Evolutionary conservation across 2,797 vertebrate species (phyloP), one percentile per base, ranked within the genome.

Genomic region (Manis pentadactyla): DNA sequence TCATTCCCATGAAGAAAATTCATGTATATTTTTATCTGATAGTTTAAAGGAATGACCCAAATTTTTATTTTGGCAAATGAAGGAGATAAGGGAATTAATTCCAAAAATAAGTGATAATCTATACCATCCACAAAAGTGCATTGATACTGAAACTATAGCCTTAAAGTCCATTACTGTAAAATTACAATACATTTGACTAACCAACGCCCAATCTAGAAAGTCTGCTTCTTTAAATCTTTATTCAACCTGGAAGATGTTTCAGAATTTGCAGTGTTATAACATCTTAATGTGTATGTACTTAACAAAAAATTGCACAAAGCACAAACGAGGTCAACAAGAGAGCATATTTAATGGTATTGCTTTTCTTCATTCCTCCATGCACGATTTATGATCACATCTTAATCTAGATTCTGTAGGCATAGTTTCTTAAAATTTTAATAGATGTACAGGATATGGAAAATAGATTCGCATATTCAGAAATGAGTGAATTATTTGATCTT

Each of bases 101-200:
- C 90, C 46, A 90, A 97, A 95, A 97, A 96, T 85, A 98, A 98
- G 68, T 97, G 79, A 97, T 97, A 12, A 96, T 92, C 69, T 95
- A 96, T 97, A 96, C 90, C 79, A 97, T 94, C 94, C 97, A 83
- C 13, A 96, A 77, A 97, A 97, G 96, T 71, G 90, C 53, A 97
- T 98, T 96, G 97, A 96, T 98, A 97, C 97, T 90, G 97, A 98
- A 97, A 96, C 93, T 95, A 95, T 77, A 92, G 93, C 93, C 78
- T 77, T 90, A 96, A 98, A 97, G 97, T 95, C 79, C 94, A 90
- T 78, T 91, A 84, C 75, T 95, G 90, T 73, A 96, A 97, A 95
- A 95, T 97, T 97, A 83, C 95, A 97, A 66, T 97, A 87, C 98
- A 97, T 98, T 98, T 97, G 96, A 97, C 97, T 97, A 97, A 97